Evolutionary conservation across 2,888 invertebrate genomes (phyloP).

Genomic region (Epirrita christyi): DNA sequence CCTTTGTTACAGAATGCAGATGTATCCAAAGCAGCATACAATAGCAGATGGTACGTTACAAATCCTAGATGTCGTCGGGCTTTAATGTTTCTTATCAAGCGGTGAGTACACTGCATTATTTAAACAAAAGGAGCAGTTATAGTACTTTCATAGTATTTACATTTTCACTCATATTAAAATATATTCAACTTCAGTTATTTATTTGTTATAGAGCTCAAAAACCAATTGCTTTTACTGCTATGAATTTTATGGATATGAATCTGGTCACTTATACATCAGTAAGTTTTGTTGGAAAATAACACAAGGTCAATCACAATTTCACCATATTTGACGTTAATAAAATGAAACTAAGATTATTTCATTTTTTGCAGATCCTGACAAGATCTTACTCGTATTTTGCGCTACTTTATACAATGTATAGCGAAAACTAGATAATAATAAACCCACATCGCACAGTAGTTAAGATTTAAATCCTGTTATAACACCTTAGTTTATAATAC

Average conservation of each 20-base stretch:
- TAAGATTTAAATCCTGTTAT: not conserved
- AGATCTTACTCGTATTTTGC: slow-evolving; percentile 78
- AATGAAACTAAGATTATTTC: not conserved
- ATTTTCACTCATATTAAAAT: too few relatives aligned
- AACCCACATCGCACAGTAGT: slow-evolving; percentile 12
- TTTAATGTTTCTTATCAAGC: slow-evolving; percentile 67
- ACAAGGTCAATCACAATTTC: too few relatives aligned
- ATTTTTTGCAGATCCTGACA: slow-evolving; percentile 70
- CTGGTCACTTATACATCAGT: slow-evolving; percentile 74
- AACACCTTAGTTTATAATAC: not conserved
- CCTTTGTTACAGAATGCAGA: slow-evolving; percentile 63
- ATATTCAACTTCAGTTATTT: too few relatives aligned
- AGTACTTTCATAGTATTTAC: too few relatives aligned
- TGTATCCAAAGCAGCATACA: slow-evolving; percentile 68
- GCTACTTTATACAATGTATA: slow-evolving; percentile 78
- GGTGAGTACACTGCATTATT: slow-evolving; percentile 46
- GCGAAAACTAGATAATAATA: slow-evolving; percentile 50
- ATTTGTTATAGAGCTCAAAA: slow-evolving; percentile 68
- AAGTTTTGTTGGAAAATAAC: slow-evolving; percentile 40
- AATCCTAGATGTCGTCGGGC: slow-evolving; percentile 67
- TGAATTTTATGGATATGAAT: slow-evolving; percentile 75
- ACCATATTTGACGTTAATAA: too few relatives aligned
- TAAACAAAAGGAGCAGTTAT: too few relatives aligned
- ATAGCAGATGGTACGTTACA: slow-evolving; percentile 71
- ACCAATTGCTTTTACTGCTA: slow-evolving; percentile 75